Evolutionary conservation across 2,113 vertebrate species (phyloP).

Genomic region (Antennarius striatus): DNA sequence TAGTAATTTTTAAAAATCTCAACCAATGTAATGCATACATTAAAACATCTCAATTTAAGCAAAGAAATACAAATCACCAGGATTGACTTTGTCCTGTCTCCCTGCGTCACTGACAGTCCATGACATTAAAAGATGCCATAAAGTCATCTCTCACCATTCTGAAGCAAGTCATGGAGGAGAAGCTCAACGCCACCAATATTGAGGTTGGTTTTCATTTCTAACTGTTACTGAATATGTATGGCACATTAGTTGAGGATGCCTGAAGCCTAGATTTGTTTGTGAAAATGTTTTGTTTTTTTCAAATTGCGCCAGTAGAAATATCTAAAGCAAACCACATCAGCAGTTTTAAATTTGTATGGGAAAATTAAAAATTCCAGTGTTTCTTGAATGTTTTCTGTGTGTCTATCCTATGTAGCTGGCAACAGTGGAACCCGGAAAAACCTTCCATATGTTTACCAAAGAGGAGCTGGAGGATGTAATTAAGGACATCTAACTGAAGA

Average conservation of each 20-base stretch:
- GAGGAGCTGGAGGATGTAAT: slow-evolving; percentile 98
- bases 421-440: slow-evolving; percentile 92
- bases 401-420: slow-evolving; percentile 84
- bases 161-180: slow-evolving; percentile 99
- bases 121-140: slow-evolving; percentile 99
- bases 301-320: neutral
- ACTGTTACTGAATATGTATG: neutral
- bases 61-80: neutral
- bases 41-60: neutral
- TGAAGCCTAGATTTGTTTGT: neutral
- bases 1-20: neutral
- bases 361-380: too few relatives aligned
- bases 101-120: slow-evolving; percentile 81
- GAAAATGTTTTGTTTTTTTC: too few relatives aligned
- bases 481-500: slow-evolving; percentile 89
- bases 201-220: slow-evolving; percentile 82
- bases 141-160: slow-evolving; percentile 97
- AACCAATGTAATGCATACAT: too few relatives aligned
- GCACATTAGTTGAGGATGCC: neutral
- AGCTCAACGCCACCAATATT: slow-evolving; percentile 97
- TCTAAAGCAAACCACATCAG: neutral
- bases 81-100: slow-evolving; percentile 19
- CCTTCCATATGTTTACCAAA: slow-evolving; percentile 99
- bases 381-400: neutral
- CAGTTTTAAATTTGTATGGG: neutral